phyloP scores from a whole-genome alignment of 2,888 invertebrate species.

The Callyntrura guangdongensis region DNA sequence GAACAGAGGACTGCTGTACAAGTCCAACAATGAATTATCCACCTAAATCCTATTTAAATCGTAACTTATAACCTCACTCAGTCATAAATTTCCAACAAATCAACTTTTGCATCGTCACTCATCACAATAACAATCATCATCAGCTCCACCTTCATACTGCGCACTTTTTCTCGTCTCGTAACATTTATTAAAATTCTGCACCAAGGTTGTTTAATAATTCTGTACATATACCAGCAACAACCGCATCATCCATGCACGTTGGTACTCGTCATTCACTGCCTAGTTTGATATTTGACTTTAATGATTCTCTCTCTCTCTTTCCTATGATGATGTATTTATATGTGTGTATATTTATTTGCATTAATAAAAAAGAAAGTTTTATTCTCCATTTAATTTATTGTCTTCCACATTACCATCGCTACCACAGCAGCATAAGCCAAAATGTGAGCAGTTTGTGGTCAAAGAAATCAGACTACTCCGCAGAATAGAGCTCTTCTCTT shows the following conservation, averaged over 20 bases:
- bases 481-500: not conserved
- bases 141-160: not conserved
- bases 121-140: not conserved
- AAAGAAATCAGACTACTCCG: conserved; percentile 53
- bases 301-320: not conserved
- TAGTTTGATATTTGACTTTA: not conserved
- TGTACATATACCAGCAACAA: not conserved
- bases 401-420: conserved; percentile 13
- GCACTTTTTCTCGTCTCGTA: not conserved
- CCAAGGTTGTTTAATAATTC: no score
- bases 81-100: not conserved
- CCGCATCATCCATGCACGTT: not conserved
- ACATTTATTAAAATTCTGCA: no score
- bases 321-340: not conserved
- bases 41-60: no score
- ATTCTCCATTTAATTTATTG: conserved; percentile 56
- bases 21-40: no score
- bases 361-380: conserved; percentile 55
- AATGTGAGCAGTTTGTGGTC: conserved; percentile 40
- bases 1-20: no score
- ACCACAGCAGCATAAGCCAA: conserved; percentile 26
- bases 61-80: no score
- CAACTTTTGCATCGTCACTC: not conserved
- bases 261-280: not conserved
- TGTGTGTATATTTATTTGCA: not conserved